Conservation (phyloP, 2,797 vertebrate genomes). For the Odontamblyopus lacepedii region DNA sequence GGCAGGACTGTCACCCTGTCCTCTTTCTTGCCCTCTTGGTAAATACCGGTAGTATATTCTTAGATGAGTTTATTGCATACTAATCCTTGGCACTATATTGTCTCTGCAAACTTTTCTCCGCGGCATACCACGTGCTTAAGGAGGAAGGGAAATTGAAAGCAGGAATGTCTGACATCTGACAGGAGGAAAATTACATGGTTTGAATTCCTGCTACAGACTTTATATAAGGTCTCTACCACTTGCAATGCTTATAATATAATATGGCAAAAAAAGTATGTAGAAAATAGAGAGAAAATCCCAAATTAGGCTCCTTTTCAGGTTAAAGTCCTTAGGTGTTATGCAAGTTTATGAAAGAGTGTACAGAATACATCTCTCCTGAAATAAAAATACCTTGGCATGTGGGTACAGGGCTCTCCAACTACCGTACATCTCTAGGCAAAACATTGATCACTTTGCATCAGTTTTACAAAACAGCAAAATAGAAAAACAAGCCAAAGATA, state of each 20-base stretch:
- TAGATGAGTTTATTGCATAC: background rate
- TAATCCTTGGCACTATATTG: constrained; percentile 6
- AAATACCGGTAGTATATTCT: constrained; percentile 6
- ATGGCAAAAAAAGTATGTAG: background rate
- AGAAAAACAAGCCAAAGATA: background rate
- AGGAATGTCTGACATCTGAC: constrained; percentile 49
- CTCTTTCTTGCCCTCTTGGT: background rate
- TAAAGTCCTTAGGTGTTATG: no score
- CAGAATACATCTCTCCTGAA: background rate
- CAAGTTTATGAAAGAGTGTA: background rate
- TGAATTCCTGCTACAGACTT: constrained; percentile 12
- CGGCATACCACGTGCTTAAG: constrained; percentile 24
- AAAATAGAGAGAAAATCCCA: background rate
- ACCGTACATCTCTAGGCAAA: background rate
- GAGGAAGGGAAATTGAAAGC: constrained; percentile 22
- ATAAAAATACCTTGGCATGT: background rate
- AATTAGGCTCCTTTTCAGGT: no score
- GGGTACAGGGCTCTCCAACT: background rate
- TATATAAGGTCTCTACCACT: background rate
- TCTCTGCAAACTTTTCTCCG: constrained; percentile 9
- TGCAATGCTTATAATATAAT: background rate
- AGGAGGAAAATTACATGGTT: constrained; percentile 27
- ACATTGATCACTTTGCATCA: background rate
- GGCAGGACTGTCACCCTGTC: no score
- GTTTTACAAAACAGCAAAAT: background rate